These are phyloP conservation scores for Caranx melampygus DNA, from an alignment of 2,113 vertebrate genomes.

Conservation along the genomic window DNA sequence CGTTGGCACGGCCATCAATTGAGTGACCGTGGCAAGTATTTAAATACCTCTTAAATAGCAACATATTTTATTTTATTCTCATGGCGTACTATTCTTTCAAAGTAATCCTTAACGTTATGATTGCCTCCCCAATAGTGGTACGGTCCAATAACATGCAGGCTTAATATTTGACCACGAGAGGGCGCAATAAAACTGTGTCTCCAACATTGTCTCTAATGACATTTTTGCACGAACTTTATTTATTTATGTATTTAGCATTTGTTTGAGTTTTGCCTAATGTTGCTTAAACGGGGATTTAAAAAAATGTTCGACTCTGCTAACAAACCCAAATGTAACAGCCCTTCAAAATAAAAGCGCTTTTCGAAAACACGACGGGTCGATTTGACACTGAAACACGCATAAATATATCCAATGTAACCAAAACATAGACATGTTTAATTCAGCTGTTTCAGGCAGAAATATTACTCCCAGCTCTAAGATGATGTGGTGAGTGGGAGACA, in stretches of 20 bases:
- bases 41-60: not conserved
- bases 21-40: fast-evolving
- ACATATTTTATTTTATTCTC: not conserved
- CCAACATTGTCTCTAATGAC: not conserved
- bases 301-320: not conserved
- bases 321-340: too few species aligned
- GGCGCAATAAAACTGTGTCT: not conserved
- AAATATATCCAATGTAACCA: not conserved
- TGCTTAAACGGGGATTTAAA: not conserved
- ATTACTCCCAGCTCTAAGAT: not conserved
- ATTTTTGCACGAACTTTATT: not conserved
- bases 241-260: not conserved
- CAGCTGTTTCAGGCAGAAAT: not conserved
- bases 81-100: not conserved
- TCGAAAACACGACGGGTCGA: too few species aligned
- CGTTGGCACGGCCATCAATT: fast-evolving
- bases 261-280: not conserved
- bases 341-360: too few species aligned
- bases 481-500: not conserved
- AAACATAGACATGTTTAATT: not conserved
- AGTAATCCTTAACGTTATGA: not conserved
- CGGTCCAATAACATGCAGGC: not conserved
- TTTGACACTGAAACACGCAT: not conserved
- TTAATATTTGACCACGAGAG: slow-evolving; percentile 10
- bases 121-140: slow-evolving; percentile 33